phyloP scores from a whole-genome alignment of 2,888 invertebrate genomes.

The Eucriotettix oculatus region DNA sequence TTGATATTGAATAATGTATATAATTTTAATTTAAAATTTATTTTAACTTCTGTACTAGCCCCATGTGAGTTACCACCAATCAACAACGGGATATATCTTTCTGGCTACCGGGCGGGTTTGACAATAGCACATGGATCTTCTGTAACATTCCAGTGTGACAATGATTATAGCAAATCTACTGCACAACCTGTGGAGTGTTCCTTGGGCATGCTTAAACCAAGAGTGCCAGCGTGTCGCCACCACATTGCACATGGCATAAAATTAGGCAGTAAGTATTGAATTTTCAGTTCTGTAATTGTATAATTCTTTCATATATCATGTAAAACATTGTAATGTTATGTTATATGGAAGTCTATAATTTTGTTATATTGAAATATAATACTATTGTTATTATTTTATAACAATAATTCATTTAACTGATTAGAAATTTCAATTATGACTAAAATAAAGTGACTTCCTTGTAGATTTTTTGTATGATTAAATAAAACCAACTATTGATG shows the following conservation, averaged over 20 bases:
- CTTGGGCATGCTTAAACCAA: constrained; percentile 43
- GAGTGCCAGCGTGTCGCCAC: constrained; percentile 31
- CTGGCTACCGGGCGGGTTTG: constrained; percentile 60
- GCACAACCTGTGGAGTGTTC: constrained; percentile 41
- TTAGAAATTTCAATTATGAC: too few relatives aligned
- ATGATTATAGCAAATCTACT: constrained; percentile 24
- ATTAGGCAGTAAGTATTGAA: background rate
- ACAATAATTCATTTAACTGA: too few relatives aligned
- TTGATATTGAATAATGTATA: too few relatives aligned
- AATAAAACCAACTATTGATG: background rate
- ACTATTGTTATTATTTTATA: background rate
- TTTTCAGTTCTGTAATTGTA: too few relatives aligned
- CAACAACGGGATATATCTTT: constrained; percentile 51
- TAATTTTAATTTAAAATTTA: too few relatives aligned
- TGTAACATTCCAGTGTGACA: constrained; percentile 55
- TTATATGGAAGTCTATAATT: background rate
- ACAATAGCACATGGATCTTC: constrained; percentile 68
- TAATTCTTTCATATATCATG: too few relatives aligned
- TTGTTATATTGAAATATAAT: background rate
- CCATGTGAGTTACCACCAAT: constrained; percentile 53
- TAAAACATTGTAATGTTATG: background rate
- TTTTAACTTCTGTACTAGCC: constrained; percentile 25
- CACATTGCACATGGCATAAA: background rate
- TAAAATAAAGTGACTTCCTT: too few relatives aligned
- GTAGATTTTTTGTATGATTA: too few relatives aligned